These are phyloP conservation scores for Mormyrops attenuatus DNA, from an alignment of 2,797 vertebrate species.

Conservation along the genomic window DNA sequence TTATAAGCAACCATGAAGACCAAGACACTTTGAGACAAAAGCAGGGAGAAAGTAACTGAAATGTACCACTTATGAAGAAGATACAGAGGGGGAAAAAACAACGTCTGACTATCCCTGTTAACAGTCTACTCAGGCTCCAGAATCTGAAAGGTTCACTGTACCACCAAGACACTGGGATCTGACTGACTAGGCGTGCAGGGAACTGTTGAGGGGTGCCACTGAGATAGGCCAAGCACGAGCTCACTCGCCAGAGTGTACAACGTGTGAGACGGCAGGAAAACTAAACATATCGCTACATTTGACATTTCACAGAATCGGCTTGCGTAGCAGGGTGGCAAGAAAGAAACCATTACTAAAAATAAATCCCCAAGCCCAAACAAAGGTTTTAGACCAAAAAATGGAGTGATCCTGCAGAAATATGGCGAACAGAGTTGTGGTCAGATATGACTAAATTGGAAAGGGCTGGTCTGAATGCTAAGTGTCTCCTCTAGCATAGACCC, in stretches of 20 bases:
- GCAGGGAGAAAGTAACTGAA: not conserved
- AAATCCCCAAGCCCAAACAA: not conserved
- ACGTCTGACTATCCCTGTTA: not conserved
- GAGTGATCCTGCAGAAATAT: not conserved
- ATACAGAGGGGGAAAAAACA: not conserved
- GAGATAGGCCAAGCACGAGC: not conserved
- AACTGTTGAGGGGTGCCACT: not conserved
- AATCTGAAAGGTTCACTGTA: not conserved
- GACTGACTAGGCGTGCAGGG: not conserved
- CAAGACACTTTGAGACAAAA: not conserved
- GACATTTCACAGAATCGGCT: not conserved
- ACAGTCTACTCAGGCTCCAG: not conserved
- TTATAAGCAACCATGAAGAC: not conserved
- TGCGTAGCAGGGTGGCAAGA: not conserved
- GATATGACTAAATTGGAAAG: not conserved
- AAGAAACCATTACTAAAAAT: conserved; percentile 5
- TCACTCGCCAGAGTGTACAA: not conserved
- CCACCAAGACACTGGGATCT: not conserved
- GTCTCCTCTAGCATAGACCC: not conserved
- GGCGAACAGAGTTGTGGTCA: not conserved
- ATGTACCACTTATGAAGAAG: not conserved
- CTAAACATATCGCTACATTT: not conserved
- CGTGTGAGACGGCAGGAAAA: not conserved
- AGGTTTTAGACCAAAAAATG: not conserved
- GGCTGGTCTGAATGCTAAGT: not conserved